Percentiles rank a stretch among this genome's conserved stretches.
Evolutionary conservation across 2,113 vertebrate genomes (phyloP).

Genomic region (Macquaria ambigua): DNA sequence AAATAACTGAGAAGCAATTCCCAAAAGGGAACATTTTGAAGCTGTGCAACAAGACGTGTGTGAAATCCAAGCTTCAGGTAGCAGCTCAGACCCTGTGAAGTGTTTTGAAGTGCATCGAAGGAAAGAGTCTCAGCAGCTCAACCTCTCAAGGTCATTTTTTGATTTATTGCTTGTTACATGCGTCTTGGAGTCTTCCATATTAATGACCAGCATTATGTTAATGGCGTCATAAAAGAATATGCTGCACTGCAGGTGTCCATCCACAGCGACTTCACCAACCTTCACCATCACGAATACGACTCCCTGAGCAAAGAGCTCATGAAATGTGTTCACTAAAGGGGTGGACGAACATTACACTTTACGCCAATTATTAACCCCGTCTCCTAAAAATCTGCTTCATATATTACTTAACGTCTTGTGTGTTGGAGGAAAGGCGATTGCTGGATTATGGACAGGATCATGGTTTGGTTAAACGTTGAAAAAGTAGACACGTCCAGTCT

Average conservation of each 20-base stretch:
- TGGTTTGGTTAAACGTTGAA: not conserved
- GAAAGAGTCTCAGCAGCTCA: conserved; percentile 16
- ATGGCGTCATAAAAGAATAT: conserved; percentile 35
- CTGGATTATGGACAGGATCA: not conserved
- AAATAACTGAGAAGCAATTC: not conserved
- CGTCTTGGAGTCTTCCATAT: conserved; percentile 50
- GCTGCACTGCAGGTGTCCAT: conserved; percentile 47
- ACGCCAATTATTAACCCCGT: not conserved
- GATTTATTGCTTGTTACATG: conserved; percentile 38
- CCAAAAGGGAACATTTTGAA: conserved; percentile 16
- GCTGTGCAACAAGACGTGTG: conserved; percentile 8
- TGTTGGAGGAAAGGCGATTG: too few relatives aligned
- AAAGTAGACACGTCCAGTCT: not conserved
- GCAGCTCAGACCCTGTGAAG: conserved; percentile 19
- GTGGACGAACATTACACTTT: not conserved
- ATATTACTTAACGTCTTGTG: not conserved
- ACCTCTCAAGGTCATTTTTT: conserved; percentile 50
- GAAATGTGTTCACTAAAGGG: not conserved
- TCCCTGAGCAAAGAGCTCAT: not conserved
- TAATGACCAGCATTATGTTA: conserved; percentile 58
- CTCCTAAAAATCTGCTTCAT: not conserved
- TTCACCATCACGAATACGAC: conserved; percentile 20
- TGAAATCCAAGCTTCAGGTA: conserved; percentile 25
- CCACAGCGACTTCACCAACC: conserved; percentile 17
- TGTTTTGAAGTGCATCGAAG: conserved; percentile 31